These are phyloP conservation scores for Salvelinus fontinalis DNA, from an alignment of 2,113 vertebrate species.

Conservation along the genomic window DNA sequence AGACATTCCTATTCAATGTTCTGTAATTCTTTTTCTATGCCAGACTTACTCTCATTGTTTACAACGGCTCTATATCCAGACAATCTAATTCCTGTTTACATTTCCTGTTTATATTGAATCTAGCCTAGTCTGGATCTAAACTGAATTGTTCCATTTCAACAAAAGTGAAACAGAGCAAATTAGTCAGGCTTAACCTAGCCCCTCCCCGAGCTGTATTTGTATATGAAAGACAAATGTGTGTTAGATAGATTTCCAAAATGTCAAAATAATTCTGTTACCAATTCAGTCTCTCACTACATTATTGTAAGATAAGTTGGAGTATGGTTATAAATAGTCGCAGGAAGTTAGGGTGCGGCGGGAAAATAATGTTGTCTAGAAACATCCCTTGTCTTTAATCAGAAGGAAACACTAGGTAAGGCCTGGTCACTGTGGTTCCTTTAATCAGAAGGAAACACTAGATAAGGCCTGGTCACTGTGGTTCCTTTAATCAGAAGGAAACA, in stretches of 20 bases:
- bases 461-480: background rate
- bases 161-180: too few species aligned
- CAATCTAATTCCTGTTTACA: background rate
- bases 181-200: too few species aligned
- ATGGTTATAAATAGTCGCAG: background rate
- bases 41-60: slow-evolving; percentile 14
- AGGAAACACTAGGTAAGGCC: slow-evolving; percentile 37
- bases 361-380: background rate
- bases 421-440: slow-evolving; percentile 10
- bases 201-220: too few species aligned
- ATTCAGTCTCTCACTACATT: too few species aligned
- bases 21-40: too few species aligned
- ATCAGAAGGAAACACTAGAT: slow-evolving; percentile 43
- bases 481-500: slow-evolving; percentile 48
- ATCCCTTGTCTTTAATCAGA: slow-evolving; percentile 31
- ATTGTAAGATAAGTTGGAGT: too few species aligned
- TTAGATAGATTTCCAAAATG: too few species aligned
- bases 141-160: too few species aligned
- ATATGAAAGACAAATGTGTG: too few species aligned
- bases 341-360: slow-evolving; percentile 28
- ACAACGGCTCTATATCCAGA: slow-evolving; percentile 2
- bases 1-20: too few species aligned
- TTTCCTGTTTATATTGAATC: background rate
- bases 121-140: too few species aligned
- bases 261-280: too few species aligned